Evolutionary conservation across 2,113 vertebrate genomes (phyloP).

Genomic region (Acanthochromis polyacanthus): DNA sequence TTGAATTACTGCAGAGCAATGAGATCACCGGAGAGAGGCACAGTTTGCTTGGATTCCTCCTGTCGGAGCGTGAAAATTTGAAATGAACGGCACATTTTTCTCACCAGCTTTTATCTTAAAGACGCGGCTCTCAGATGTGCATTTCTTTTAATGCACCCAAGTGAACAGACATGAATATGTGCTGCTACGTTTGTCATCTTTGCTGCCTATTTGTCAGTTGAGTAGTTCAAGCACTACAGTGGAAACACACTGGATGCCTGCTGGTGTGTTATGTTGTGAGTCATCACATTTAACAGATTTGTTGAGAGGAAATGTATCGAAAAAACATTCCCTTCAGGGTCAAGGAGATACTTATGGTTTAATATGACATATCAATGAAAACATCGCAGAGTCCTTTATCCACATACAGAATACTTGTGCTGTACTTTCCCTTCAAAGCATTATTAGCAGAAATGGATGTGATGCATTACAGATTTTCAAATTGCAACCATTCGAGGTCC

Average conservation of each 20-base stretch:
- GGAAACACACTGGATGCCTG: not conserved
- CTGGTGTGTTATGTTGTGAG: not conserved
- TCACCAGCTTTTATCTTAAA: not conserved
- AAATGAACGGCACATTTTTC: not conserved
- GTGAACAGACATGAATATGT: not conserved
- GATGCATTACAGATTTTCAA: not conserved
- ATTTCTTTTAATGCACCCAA: not conserved
- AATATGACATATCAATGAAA: not conserved
- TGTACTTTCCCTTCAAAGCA: not conserved
- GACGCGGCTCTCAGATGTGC: not conserved
- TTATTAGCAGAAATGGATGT: slow-evolving; percentile 4
- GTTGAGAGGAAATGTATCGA: slow-evolving; percentile 4
- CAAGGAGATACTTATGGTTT: not conserved
- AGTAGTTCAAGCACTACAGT: not conserved
- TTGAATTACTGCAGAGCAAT: not conserved
- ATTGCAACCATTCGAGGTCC: not conserved
- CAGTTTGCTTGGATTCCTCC: no score
- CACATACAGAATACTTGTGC: not conserved
- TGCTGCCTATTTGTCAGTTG: not conserved
- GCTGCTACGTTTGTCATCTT: not conserved
- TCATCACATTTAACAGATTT: slow-evolving; percentile 10
- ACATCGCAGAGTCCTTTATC: not conserved
- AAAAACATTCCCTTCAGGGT: not conserved
- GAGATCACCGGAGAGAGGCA: not conserved
- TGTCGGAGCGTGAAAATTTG: no score